Base-by-base conservation (phyloP, 2,888 invertebrate genomes). In the Polydrusus pterygomalis region DNA sequence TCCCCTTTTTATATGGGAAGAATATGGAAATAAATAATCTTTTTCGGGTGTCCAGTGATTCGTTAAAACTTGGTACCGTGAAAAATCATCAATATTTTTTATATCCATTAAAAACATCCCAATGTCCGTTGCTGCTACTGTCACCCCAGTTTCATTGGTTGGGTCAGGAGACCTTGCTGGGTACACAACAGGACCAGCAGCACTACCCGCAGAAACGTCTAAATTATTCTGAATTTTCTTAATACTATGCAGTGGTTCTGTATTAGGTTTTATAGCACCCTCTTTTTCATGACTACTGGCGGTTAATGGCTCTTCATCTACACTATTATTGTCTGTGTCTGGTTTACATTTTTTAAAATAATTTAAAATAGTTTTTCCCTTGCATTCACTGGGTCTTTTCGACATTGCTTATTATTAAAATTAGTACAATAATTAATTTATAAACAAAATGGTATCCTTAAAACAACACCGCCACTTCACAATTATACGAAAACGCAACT, bases 11-110 rank as follows among this genome's bases (percentile, higher is more conserved):
- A 43, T 38, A 17, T 63, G 43, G 9, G 7, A n/a, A 7, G 64
- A 63, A 40, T 18, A 43, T 7, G 64, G 64, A 40, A 63, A 63
- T 8, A 20, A n/a, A 43, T 63, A 63, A 40, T 38, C 13, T 17
- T 17, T 40, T 13, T 5, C 9, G 2, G 64, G 43, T 15, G 9
- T 17, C 64, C 64, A 63, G 17, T 49, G 49, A 49, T 49, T 49
- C 7, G 7, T 18, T 18, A 49, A 13, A 10, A 49, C 7, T 10
- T 49, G 5, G 11, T 18, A 49, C 11, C 11, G 6, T 17, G 49
- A 17, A 49, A 49, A 18, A 13, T 49, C 49, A 13, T 17, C 49
- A 9, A 49, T 18, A 18, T 17, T 17, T 7, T 10, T 9, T 17
- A 49, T 11, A 17, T 49, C 17, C 11, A n/a, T n/a, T 15, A 47